Evolutionary conservation across 2,888 invertebrate genomes (phyloP).

Genomic region (Ectropis crepuscularia): DNA sequence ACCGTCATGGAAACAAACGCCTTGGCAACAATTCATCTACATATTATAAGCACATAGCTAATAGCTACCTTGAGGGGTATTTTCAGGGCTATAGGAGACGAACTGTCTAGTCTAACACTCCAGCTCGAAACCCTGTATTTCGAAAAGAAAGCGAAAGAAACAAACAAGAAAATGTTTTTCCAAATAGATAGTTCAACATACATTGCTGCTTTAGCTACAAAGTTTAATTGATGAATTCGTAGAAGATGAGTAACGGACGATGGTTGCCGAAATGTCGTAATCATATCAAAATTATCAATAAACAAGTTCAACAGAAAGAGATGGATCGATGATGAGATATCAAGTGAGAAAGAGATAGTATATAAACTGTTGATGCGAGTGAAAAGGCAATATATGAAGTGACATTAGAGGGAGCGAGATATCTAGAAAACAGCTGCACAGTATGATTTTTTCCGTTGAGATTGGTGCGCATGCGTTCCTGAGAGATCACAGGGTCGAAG

Average conservation of each 20-base stretch:
- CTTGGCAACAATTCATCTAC: slow-evolving; percentile 26
- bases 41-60: slow-evolving; percentile 12
- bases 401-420: slow-evolving; percentile 56
- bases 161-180: slow-evolving; percentile 9
- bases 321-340: slow-evolving; percentile 38
- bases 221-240: slow-evolving; percentile 2
- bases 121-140: slow-evolving; percentile 34
- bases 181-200: slow-evolving; percentile 29
- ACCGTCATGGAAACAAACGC: slow-evolving; percentile 37
- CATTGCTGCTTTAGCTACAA: slow-evolving; percentile 30
- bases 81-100: slow-evolving; percentile 54
- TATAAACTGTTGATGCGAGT: slow-evolving; percentile 62
- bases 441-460: slow-evolving; percentile 61
- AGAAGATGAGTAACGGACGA: slow-evolving; percentile 51
- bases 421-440: slow-evolving; percentile 61
- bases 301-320: slow-evolving; percentile 59
- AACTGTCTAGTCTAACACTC: slow-evolving; percentile 56
- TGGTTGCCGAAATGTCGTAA: slow-evolving; percentile 39
- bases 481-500: slow-evolving; percentile 57
- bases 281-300: slow-evolving; percentile 63
- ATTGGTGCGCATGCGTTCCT: slow-evolving; percentile 82
- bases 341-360: slow-evolving; percentile 50
- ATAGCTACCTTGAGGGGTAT: slow-evolving; percentile 33
- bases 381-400: slow-evolving; percentile 42
- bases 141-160: slow-evolving; percentile 28